Conservation (phyloP, 2,888 invertebrate species). For the Oasisia sp. region DNA sequence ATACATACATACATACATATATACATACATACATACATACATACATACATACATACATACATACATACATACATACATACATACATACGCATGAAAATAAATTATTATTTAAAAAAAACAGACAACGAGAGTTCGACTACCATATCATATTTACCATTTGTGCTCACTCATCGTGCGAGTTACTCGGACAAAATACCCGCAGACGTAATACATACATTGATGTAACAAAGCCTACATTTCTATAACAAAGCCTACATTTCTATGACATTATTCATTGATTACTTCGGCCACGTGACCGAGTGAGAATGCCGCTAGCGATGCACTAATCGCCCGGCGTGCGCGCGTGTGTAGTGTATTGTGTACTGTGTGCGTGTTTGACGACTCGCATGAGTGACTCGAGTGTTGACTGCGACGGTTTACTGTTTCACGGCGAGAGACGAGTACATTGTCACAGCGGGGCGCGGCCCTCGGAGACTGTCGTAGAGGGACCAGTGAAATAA, state of each 20-base stretch:
- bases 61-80: no score
- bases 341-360: background rate
- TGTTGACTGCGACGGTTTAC: background rate
- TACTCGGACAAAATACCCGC: no score
- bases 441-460: background rate
- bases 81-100: no score
- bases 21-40: no score
- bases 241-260: background rate
- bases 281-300: background rate
- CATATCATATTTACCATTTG: no score
- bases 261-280: background rate
- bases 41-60: no score
- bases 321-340: background rate
- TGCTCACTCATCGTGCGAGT: no score
- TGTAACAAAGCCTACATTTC: background rate
- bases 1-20: no score
- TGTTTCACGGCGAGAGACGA: background rate
- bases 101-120: no score
- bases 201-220: no score
- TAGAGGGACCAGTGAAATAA: background rate
- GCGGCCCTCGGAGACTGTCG: background rate
- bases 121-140: no score
- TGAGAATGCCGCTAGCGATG: background rate
- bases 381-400: background rate
- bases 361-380: background rate